phyloP scores from a whole-genome alignment of 2,113 vertebrate genomes.

The Mustelus asterias region DNA sequence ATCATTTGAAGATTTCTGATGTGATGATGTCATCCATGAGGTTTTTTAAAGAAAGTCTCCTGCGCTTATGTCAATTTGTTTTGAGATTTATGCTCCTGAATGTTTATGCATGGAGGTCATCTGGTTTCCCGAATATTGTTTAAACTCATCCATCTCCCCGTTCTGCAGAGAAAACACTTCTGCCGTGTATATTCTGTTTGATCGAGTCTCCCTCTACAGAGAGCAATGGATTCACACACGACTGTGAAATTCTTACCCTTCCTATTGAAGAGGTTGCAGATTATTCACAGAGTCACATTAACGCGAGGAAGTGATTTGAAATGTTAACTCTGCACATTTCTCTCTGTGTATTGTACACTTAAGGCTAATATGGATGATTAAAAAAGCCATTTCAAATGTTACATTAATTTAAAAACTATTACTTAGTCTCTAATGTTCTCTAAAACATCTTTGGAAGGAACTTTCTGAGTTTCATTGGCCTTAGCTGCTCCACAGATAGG shows the following conservation, averaged over 20 bases:
- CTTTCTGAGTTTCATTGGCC: not conserved
- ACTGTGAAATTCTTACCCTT: not conserved
- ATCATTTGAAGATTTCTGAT: not conserved
- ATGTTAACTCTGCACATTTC: too few relatives aligned
- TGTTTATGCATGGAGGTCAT: not conserved
- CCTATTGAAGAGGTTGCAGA: not conserved
- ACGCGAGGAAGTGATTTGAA: not conserved
- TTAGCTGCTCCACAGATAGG: constrained; percentile 2
- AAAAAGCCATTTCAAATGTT: not conserved
- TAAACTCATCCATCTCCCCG: not conserved
- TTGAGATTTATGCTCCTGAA: not conserved
- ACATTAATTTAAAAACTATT: not conserved
- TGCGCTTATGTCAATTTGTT: not conserved
- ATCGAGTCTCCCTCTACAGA: not conserved
- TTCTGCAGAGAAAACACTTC: not conserved
- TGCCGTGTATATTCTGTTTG: too few relatives aligned
- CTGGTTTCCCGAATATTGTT: not conserved
- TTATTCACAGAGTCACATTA: not conserved
- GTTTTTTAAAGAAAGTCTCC: not conserved
- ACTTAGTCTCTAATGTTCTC: not conserved
- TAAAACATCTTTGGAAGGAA: not conserved
- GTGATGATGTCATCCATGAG: not conserved
- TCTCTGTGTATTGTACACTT: not conserved
- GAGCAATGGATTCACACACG: not conserved
- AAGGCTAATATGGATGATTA: not conserved